Evolutionary conservation across 1,140 invertebrate species (phyloP), one percentile per base, ranked within the genome.

Genomic region (Choristoneura fumiferana): DNA sequence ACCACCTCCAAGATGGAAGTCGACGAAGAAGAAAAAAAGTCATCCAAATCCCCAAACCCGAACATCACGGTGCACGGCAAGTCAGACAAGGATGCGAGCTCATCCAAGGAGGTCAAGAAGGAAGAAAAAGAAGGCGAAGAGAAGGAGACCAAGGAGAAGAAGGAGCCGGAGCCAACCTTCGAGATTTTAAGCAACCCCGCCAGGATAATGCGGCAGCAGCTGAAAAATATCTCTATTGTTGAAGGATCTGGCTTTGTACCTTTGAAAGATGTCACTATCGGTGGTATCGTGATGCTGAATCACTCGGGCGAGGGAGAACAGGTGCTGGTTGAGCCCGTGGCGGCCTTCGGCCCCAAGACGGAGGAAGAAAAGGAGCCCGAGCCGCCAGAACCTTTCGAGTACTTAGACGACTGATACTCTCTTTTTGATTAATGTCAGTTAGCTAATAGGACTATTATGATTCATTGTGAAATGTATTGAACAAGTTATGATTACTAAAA

Each of bases 371-470:
- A 98, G 73, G 98, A 99, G 90, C 97, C 98, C 1, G 97, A 98
- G 80, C 96, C 97, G 37, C 98, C 98, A 71, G 97, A 98, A 90
- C 97, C 98, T 67, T 99, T 99, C 88, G 97, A 98, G 91, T 99
- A 96, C 84, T 93, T 93, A 65, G 97, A 98, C 80, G 95, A 96
- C 87, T 96, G 73, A 83, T 78, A 68, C 62, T 69, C 59, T 62
- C 56, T 68, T 40, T 78, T 75, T 53, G 55, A 37, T 65, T 75
- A 73, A 70, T 54, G 52, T 64, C 52, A 62, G 54, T 40, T 81
- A 71, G 54, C 18, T 37, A 54, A 54, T 79, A 77, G 68, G 65
- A 73, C 57, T 34, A 60, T 62, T 60, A 67, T 66, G 65, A 73
- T 78, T 60, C 38, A 57, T 60, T 58, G 22, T 15, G 61, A 69